phyloP scores from a whole-genome alignment of 2,797 vertebrate species.

The Muscicapa striata region DNA sequence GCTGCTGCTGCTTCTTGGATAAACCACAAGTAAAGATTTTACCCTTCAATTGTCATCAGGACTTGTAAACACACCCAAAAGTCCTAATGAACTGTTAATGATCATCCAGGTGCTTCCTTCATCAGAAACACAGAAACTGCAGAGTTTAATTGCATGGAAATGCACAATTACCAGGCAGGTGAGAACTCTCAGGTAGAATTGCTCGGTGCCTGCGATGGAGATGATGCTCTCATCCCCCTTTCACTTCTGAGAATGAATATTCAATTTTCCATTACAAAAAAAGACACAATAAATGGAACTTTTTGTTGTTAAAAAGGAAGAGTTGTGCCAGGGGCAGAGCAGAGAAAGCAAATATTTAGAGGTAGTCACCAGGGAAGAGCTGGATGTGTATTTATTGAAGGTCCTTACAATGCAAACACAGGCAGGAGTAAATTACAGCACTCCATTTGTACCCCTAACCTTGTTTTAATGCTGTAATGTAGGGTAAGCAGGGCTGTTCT shows the following conservation, averaged over 20 bases:
- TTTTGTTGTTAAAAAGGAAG: neutral
- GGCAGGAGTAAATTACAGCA: neutral
- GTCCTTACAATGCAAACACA: neutral
- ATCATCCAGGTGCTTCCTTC: neutral
- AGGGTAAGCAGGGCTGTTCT: neutral
- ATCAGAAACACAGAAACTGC: neutral
- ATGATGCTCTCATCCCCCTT: neutral
- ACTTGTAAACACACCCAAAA: neutral
- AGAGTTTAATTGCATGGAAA: neutral
- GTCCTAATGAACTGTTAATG: constrained; percentile 2
- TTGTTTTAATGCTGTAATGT: neutral
- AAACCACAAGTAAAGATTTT: constrained; percentile 6
- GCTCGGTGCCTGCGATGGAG: neutral
- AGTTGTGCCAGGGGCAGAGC: neutral
- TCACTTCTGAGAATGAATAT: neutral
- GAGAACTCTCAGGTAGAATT: neutral
- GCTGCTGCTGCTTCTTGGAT: constrained; percentile 6
- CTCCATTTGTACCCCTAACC: neutral
- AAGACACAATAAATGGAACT: neutral
- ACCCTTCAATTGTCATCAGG: neutral
- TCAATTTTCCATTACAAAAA: neutral
- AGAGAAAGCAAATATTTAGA: neutral
- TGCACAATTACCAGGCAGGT: neutral
- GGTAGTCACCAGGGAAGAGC: neutral
- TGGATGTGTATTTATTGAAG: neutral